Evolutionary conservation across 2,888 invertebrate genomes (phyloP).

Genomic region (Heteropelma amictum): DNA sequence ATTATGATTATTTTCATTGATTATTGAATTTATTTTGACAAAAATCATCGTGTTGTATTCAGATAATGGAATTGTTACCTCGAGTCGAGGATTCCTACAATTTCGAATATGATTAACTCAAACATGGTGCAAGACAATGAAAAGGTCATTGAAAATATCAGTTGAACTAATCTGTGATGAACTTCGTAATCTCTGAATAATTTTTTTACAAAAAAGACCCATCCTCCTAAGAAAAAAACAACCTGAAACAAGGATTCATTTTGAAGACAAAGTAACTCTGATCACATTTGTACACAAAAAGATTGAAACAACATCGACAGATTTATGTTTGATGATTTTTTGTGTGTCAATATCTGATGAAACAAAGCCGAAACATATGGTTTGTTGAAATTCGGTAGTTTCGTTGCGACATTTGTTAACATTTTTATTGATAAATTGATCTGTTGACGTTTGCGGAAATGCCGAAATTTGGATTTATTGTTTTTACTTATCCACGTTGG

Average conservation of each 20-base stretch:
- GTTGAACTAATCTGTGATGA: constrained; percentile 94
- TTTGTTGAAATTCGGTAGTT: too few species aligned
- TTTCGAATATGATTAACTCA: constrained; percentile 99
- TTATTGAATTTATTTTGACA: too few species aligned
- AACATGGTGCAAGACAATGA: constrained; percentile 99
- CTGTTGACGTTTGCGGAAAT: too few species aligned
- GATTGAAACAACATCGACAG: neutral
- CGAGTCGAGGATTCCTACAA: constrained; percentile 93
- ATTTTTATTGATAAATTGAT: too few species aligned
- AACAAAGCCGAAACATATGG: too few species aligned
- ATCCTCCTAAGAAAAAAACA: constrained; percentile 96
- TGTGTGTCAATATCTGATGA: too few species aligned
- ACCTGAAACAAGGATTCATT: constrained; percentile 81
- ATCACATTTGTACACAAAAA: too few species aligned
- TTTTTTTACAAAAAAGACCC: constrained; percentile 99
- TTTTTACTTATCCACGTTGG: too few species aligned
- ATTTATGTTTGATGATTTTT: constrained; percentile 52
- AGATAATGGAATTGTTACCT: constrained; percentile 84
- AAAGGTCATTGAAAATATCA: constrained; percentile 97
- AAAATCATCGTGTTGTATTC: neutral
- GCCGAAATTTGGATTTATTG: too few species aligned
- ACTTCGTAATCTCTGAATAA: constrained; percentile 98
- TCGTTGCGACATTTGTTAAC: too few species aligned
- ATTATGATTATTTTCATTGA: too few species aligned
- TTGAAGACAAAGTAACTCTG: constrained; percentile 57